Evolutionary conservation across 1,140 invertebrate species (phyloP).

Genomic region (Drosophila pallidifrons): DNA sequence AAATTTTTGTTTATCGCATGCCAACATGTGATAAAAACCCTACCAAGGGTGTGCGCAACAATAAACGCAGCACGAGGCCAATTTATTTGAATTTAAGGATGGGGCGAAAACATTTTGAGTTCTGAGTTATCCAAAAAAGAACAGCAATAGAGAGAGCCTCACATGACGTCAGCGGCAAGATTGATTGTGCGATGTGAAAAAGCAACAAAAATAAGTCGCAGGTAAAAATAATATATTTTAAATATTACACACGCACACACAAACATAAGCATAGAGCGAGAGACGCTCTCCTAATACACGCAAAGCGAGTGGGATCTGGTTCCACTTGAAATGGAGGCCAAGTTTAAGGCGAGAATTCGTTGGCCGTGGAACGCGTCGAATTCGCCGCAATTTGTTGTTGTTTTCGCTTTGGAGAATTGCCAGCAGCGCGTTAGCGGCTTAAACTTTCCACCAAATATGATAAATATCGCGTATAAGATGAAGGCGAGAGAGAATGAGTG

Average conservation of each 20-base stretch:
- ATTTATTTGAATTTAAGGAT: background rate
- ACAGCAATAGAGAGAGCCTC: background rate
- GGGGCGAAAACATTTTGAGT: background rate
- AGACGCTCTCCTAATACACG: slow-evolving; percentile 24
- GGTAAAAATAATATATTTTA: slow-evolving; percentile 32
- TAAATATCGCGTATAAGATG: background rate
- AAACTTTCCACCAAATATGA: slow-evolving; percentile 16
- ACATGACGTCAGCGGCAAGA: slow-evolving; percentile 37
- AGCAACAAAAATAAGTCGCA: slow-evolving; percentile 8
- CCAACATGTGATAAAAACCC: background rate
- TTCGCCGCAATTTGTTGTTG: slow-evolving; percentile 9
- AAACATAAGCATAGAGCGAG: background rate
- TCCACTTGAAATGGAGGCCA: slow-evolving; percentile 75
- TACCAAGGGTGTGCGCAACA: slow-evolving; percentile 1
- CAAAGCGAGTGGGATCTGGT: slow-evolving; percentile 57
- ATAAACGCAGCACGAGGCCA: background rate
- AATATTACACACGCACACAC: slow-evolving; percentile 17
- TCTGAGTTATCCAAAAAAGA: background rate
- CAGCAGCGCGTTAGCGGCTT: slow-evolving; percentile 31
- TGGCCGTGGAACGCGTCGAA: slow-evolving; percentile 21
- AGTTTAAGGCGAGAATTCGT: slow-evolving; percentile 28
- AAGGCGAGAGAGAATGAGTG: background rate
- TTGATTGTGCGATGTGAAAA: slow-evolving; percentile 9
- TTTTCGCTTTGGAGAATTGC: background rate
- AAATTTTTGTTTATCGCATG: slow-evolving; percentile 1